A percentile compares a stretch with the other conserved stretches of the same genome.
Evolutionary conservation across 2,888 invertebrate species (phyloP).

Genomic region (Ormyrus labotus): DNA sequence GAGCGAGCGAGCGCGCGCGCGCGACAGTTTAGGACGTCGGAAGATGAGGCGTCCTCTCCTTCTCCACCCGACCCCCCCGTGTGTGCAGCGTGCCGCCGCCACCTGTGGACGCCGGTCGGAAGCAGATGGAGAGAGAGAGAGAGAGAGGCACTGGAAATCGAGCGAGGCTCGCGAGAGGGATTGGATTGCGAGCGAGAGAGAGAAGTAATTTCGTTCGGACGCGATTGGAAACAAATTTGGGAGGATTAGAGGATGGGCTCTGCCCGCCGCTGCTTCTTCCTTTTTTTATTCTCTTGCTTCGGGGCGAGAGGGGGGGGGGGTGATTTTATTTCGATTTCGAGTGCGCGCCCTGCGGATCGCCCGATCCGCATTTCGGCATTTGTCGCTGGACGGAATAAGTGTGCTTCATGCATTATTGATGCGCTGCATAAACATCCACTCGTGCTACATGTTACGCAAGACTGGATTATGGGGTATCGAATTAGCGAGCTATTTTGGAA

Average conservation of each 20-base stretch:
- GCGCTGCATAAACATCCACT: not conserved
- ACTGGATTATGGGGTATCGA: too few relatives aligned
- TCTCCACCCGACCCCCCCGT: not conserved
- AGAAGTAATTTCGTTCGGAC: slow-evolving; percentile 22
- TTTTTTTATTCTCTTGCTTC: too few relatives aligned
- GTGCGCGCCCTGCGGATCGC: too few relatives aligned
- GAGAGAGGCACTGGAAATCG: slow-evolving; percentile 1
- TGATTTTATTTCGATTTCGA: too few relatives aligned
- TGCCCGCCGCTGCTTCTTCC: too few relatives aligned
- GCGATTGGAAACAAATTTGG: slow-evolving; percentile 15
- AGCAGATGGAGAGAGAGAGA: not conserved
- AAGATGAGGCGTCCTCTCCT: slow-evolving; percentile 15
- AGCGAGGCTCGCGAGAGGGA: not conserved
- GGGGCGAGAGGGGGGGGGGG: too few relatives aligned
- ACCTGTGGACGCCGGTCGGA: not conserved
- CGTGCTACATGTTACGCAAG: not conserved
- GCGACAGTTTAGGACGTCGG: slow-evolving; percentile 25
- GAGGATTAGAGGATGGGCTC: not conserved
- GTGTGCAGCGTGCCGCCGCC: not conserved
- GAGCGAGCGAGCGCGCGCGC: too few relatives aligned
- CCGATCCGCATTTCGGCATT: not conserved
- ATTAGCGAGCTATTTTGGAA: too few relatives aligned
- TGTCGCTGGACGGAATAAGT: not conserved
- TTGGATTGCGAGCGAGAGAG: not conserved
- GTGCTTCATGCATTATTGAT: slow-evolving; percentile 28